These are phyloP conservation scores for Byasa hedistus DNA, from an alignment of 2,888 invertebrate species.

Conservation along the genomic window DNA sequence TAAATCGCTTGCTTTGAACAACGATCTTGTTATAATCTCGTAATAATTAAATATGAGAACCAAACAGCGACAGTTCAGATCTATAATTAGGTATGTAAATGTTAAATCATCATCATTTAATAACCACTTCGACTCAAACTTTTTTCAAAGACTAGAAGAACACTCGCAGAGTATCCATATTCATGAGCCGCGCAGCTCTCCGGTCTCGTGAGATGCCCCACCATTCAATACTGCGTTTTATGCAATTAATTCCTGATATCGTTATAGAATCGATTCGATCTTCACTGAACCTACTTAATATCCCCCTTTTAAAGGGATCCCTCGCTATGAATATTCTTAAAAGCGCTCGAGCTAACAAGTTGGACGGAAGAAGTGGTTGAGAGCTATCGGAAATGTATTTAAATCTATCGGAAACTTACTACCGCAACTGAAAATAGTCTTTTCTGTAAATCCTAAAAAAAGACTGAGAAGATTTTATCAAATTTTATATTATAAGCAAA, in stretches of 20 bases:
- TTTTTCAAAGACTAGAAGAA: slow-evolving; percentile 60
- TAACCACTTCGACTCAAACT: slow-evolving; percentile 53
- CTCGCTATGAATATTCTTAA: slow-evolving; percentile 49
- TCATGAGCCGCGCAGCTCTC: slow-evolving; percentile 52
- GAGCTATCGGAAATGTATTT: slow-evolving; percentile 5
- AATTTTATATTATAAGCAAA: too few species aligned
- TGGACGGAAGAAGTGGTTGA: slow-evolving; percentile 26
- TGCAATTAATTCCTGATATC: slow-evolving; percentile 74
- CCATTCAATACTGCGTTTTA: slow-evolving; percentile 62
- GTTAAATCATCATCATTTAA: slow-evolving; percentile 38
- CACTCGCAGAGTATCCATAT: slow-evolving; percentile 66
- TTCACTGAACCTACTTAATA: slow-evolving; percentile 38
- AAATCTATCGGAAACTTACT: neutral
- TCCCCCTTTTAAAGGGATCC: slow-evolving; percentile 39
- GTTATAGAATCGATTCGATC: slow-evolving; percentile 41
- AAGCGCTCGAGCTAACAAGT: slow-evolving; percentile 41
- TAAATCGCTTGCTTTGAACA: too few species aligned
- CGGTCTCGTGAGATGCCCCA: slow-evolving; percentile 36
- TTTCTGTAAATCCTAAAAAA: neutral
- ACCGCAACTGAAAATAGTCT: neutral
- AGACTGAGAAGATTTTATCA: neutral
- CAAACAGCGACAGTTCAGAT: too few species aligned
- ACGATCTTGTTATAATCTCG: too few species aligned
- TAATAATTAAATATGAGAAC: neutral
- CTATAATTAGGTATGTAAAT: neutral